Evolutionary conservation across 2,113 vertebrate genomes (phyloP), one percentile per base, ranked within the genome.

Genomic region (Oxygymnocypris stewartii): DNA sequence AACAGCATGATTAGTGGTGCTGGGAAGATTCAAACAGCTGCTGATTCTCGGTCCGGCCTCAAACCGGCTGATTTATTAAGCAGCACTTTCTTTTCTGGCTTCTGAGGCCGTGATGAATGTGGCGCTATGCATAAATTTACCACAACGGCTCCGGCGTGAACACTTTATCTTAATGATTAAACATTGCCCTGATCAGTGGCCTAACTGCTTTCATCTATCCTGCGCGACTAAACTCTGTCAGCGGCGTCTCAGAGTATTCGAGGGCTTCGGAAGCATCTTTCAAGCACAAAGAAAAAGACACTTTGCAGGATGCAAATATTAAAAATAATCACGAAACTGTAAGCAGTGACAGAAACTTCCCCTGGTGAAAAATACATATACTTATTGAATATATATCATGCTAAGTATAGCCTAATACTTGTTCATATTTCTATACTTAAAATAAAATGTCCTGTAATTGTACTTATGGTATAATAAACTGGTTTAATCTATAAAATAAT

Each of bases 41-140:
- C 49, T 83, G 75, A 63, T 76, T 47, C 85, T 82, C 76, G 37
- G 20, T 25, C 42, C 87, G 40, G 79, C 11, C 25, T 65, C 11
- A 86, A 37, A 67, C 71, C 76, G 35, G 51, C 88, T 92, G 91
- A 92, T 91, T 90, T 89, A 90, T 92, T 87, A 85, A 89, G 82
- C 79, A 86, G 75, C 81, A 23, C 85, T 85, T 88, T 84, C 81
- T 91, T 90, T 88, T 89, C 85, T 83, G 71, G 85, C 76, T 88
- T 89, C 85, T 85, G 89, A 88, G 89, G 67, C 40, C 6, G 76
- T 90, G 90, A 91, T 90, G 59, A 90, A 90, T 90, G 90, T 89
- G 85, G 71, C 57, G 65, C 35, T 35, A 79, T 88, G 90, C 90
- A 91, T 92, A 90, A 85, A 90, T 90, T 88, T 88, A 87, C 84